Conservation (phyloP, 2,113 vertebrate species). For the Oreochromis spilurus region DNA sequence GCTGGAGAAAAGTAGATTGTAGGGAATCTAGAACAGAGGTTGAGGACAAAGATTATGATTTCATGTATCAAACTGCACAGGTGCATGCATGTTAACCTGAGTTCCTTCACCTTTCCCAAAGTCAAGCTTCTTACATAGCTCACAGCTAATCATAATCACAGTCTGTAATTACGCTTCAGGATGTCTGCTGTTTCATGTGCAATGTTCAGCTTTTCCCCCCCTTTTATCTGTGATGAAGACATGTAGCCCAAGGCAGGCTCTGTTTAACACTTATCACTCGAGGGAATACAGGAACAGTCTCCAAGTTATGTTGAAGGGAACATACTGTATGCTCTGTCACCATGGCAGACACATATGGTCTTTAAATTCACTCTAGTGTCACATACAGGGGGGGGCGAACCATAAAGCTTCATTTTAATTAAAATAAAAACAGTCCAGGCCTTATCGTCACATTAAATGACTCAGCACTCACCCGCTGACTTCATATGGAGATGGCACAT, state of each 20-base stretch:
- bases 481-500: constrained; percentile 93
- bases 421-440: neutral
- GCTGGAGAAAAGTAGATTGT: constrained; percentile 93
- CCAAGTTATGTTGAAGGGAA: neutral
- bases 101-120: neutral
- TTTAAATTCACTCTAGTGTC: neutral
- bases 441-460: neutral
- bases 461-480: constrained; percentile 86
- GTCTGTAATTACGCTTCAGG: neutral
- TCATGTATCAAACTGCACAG: neutral
- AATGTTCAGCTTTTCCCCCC: neutral
- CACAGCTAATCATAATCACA: neutral
- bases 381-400: neutral
- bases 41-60: neutral
- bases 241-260: neutral
- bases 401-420: neutral
- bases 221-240: neutral
- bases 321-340: neutral
- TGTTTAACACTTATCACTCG: neutral
- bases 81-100: neutral
- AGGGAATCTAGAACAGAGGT: constrained; percentile 81
- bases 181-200: neutral
- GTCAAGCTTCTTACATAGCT: neutral
- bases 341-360: neutral
- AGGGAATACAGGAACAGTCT: neutral